Evolutionary conservation across 2,113 vertebrate species (phyloP).

Genomic region (Oceanites oceanicus): DNA sequence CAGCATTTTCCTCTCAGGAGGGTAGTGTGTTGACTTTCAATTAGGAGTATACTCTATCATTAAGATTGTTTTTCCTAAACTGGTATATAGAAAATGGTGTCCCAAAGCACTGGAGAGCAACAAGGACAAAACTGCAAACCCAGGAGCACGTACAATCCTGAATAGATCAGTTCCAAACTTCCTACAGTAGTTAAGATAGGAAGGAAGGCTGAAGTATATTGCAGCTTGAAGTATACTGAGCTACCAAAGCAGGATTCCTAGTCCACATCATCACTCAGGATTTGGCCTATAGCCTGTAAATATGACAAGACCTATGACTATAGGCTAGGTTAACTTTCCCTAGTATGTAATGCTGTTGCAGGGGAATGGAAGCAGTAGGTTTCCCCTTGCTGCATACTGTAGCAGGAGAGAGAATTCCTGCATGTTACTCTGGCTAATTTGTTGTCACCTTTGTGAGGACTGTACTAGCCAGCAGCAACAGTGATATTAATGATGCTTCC

Average conservation of each 20-base stretch:
- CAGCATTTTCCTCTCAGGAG: background rate
- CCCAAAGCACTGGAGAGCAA: background rate
- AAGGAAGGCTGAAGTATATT: background rate
- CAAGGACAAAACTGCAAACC: background rate
- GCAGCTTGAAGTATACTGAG: background rate
- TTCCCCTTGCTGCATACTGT: background rate
- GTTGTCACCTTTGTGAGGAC: background rate
- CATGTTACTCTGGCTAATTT: background rate
- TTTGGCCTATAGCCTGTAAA: background rate
- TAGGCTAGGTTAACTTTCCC: background rate
- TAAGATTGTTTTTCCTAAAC: background rate
- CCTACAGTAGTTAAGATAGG: background rate
- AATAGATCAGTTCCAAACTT: background rate
- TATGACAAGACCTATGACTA: background rate
- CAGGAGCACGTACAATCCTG: background rate
- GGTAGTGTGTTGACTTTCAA: background rate
- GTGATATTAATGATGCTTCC: background rate
- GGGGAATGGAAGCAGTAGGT: background rate
- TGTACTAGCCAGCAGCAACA: background rate
- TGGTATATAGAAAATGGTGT: background rate
- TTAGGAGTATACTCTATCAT: background rate
- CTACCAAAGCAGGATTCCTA: background rate
- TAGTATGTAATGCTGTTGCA: fast-evolving
- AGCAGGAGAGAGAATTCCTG: background rate
- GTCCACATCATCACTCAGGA: background rate